Base-by-base conservation (phyloP, 1,140 invertebrate species). In the Hyles vespertilio region DNA sequence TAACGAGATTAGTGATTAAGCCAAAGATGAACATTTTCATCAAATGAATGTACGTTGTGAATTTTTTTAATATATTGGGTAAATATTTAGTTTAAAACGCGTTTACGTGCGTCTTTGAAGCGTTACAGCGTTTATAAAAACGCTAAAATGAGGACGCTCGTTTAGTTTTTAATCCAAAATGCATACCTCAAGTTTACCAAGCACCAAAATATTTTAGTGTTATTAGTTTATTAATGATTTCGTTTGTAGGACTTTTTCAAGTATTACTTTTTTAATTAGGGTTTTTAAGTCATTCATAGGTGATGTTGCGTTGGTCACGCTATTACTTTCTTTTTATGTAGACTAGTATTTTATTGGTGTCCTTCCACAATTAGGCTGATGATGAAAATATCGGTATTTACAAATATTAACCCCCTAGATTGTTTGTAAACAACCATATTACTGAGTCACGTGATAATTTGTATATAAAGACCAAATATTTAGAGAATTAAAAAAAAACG, bases 181-280 rank as follows among this genome's bases (percentile, higher is more conserved):
- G 59, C 76, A 81, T 88, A 88, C 85, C 85, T 88, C 85, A 86
- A 80, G 85, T 80, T 88, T 88, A 88, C 85, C 85, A 81, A 63
- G 83, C 85, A 88, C 85, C 85, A 88, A 88, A 88, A 76, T 78
- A 58, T 79, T 75, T 79, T 79, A 84, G 78, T 74, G 72, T 79
- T 82, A 79, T 58, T 77, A 76, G 66, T 56, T 59, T 63, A 67
- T 69, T 70, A 70, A 63, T 55, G 56, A n/a, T 34, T n/a, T 34
- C 9, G 32, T 63, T 40, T 40, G 62, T 72, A 69, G 61, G 65
- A 54, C 51, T 57, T 64, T 67, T 72, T 69, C 63, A 74, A 82
- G 77, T 82, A 80, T 79, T 77, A 74, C 66, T 55, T 67, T 61
- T 56, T 22, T 48, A 53, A 44, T 22, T 54, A 54, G 4, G 11